phyloP scores from a whole-genome alignment of 2,888 invertebrate genomes.

The Rapana venosa region DNA sequence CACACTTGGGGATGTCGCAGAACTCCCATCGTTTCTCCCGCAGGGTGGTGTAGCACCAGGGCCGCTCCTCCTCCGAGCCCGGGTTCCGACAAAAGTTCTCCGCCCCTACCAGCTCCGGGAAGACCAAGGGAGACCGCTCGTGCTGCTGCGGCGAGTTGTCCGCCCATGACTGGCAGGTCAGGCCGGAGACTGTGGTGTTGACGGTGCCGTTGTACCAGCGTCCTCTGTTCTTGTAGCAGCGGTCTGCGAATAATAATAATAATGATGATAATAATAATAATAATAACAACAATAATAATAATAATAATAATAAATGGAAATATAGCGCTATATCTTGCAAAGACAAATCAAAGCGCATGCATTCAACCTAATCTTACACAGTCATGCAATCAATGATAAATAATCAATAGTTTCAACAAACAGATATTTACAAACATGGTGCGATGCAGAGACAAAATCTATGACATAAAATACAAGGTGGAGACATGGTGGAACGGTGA shows the following conservation, averaged over 20 bases:
- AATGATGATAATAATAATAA: too few relatives aligned
- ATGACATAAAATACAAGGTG: too few relatives aligned
- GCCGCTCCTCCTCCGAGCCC: slow-evolving; percentile 90
- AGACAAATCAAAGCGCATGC: too few relatives aligned
- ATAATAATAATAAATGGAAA: too few relatives aligned
- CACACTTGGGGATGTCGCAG: slow-evolving; percentile 93
- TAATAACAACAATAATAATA: too few relatives aligned
- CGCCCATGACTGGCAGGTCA: slow-evolving; percentile 94
- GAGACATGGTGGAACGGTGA: too few relatives aligned
- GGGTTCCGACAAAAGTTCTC: slow-evolving; percentile 97
- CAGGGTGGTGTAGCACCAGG: slow-evolving; percentile 97
- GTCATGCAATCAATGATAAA: too few relatives aligned
- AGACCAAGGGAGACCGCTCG: slow-evolving; percentile 89
- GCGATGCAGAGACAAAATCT: too few relatives aligned
- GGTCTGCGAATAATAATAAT: slow-evolving; percentile 82
- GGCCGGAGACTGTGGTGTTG: slow-evolving; percentile 90
- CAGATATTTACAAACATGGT: too few relatives aligned
- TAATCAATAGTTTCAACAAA: too few relatives aligned
- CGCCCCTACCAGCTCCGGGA: slow-evolving; percentile 92
- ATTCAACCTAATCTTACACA: too few relatives aligned
- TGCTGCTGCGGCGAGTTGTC: slow-evolving; percentile 91
- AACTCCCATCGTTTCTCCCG: slow-evolving; percentile 91
- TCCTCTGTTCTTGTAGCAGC: slow-evolving; percentile 91
- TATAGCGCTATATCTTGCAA: too few relatives aligned
- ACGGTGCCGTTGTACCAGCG: slow-evolving; percentile 93